Conservation (phyloP, 2,113 vertebrate species). For the Montifringilla adamsi region DNA sequence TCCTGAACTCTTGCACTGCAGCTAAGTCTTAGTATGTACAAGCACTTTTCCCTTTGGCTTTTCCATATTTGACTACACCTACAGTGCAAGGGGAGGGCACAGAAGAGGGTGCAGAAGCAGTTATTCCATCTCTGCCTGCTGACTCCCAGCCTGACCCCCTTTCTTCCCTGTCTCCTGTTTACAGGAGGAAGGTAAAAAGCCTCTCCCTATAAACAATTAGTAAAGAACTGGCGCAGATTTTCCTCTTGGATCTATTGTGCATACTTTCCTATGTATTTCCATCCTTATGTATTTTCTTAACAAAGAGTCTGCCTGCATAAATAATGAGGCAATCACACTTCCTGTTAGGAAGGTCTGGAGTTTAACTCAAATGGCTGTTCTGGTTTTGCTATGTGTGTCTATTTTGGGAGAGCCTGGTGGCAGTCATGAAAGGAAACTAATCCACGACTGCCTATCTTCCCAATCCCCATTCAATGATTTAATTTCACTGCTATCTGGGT, state of each 20-base stretch:
- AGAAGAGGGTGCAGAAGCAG: too few species aligned
- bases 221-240: not conserved
- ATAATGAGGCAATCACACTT: not conserved
- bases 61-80: not conserved
- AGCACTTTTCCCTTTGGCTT: not conserved
- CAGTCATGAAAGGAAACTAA: not conserved
- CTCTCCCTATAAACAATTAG: not conserved
- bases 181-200: not conserved
- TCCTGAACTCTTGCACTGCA: not conserved
- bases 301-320: not conserved
- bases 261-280: not conserved
- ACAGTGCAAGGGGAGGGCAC: not conserved
- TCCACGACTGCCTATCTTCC: not conserved
- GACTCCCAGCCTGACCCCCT: not conserved
- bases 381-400: not conserved
- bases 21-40: not conserved
- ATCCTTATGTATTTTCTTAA: not conserved
- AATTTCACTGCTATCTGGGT: rapidly evolving
- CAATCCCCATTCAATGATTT: not conserved
- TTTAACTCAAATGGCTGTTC: not conserved
- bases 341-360: not conserved
- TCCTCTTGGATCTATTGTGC: not conserved
- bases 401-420: not conserved
- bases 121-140: too few species aligned
- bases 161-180: not conserved